phyloP scores from a whole-genome alignment of 2,888 invertebrate genomes.

The Rutpela maculata region DNA sequence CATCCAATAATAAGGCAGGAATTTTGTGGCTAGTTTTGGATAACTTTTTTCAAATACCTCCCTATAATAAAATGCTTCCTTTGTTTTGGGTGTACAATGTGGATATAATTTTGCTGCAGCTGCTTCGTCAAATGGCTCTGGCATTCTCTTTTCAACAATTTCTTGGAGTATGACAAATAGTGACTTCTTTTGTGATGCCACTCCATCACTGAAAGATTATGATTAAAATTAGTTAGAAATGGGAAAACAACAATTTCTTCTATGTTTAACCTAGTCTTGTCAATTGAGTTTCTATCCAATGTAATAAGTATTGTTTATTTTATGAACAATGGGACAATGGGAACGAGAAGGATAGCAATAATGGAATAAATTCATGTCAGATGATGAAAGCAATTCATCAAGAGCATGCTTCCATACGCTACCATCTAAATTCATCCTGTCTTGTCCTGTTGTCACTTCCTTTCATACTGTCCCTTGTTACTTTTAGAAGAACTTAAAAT shows the following conservation, averaged over 20 bases:
- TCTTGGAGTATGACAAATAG: slow-evolving; percentile 83
- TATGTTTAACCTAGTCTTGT: background rate
- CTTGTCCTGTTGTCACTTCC: no score
- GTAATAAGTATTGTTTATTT: background rate
- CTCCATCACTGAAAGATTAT: slow-evolving; percentile 80
- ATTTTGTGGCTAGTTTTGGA: slow-evolving; percentile 76
- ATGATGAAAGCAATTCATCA: no score
- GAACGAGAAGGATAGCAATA: no score
- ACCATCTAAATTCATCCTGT: no score
- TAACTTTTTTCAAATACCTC: slow-evolving; percentile 82
- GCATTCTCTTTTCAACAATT: slow-evolving; percentile 80
- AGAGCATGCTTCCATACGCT: no score
- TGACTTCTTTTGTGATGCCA: slow-evolving; percentile 84
- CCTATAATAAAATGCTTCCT: slow-evolving; percentile 87
- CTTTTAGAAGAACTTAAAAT: no score
- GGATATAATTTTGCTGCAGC: slow-evolving; percentile 76
- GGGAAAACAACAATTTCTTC: slow-evolving; percentile 12
- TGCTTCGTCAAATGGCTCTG: slow-evolving; percentile 77
- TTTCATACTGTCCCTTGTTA: no score
- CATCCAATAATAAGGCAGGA: slow-evolving; percentile 88
- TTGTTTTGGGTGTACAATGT: slow-evolving; percentile 84
- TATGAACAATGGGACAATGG: no score
- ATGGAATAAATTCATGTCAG: no score
- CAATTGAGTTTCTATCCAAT: background rate
- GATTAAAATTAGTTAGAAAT: slow-evolving; percentile 1